These are phyloP conservation scores for Poliocrania exsul DNA, from an alignment of 2,797 vertebrate genomes.

Conservation along the genomic window DNA sequence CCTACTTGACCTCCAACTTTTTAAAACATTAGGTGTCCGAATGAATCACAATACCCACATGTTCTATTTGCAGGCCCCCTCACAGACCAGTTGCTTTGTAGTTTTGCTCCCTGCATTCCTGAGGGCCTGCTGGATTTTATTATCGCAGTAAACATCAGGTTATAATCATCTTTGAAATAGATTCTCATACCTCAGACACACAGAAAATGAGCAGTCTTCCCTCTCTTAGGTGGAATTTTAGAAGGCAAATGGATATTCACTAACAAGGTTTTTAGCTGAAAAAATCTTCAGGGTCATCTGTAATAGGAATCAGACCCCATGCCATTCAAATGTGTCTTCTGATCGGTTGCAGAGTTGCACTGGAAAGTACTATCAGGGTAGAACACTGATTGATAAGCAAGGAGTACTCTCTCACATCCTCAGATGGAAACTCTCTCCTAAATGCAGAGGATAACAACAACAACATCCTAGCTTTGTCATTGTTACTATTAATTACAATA, in stretches of 20 bases:
- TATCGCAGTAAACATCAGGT: neutral
- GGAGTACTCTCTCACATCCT: neutral
- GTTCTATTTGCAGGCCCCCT: neutral
- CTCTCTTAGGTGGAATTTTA: neutral
- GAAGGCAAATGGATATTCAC: neutral
- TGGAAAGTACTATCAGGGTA: neutral
- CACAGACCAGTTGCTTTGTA: neutral
- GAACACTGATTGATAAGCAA: neutral
- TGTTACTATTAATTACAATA: conserved; percentile 6
- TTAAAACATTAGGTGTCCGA: conserved; percentile 16
- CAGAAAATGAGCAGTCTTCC: neutral
- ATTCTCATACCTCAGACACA: neutral
- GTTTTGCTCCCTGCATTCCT: neutral
- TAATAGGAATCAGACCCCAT: neutral
- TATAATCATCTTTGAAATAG: conserved; percentile 11
- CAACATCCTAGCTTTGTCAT: neutral
- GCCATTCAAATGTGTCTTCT: neutral
- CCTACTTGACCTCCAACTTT: neutral
- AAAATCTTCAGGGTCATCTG: neutral
- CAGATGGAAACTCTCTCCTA: neutral
- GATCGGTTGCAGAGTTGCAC: neutral
- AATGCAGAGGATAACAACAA: neutral
- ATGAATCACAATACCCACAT: neutral
- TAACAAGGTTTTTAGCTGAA: neutral
- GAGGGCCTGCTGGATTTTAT: neutral